Conservation (phyloP, 2,888 invertebrate species). For the Lydus trimaculatus region DNA sequence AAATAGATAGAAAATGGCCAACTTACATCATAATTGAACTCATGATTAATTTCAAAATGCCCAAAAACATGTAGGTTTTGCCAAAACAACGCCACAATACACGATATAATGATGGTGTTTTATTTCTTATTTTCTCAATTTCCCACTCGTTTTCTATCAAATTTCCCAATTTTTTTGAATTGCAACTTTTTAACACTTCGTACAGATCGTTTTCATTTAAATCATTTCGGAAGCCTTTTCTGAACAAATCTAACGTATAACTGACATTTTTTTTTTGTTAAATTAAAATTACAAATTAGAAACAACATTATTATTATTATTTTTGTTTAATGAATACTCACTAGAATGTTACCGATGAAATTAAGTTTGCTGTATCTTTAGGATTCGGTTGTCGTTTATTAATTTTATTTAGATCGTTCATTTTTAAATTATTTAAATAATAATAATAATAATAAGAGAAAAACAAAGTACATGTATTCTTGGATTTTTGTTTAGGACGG, state of each 20-base stretch:
- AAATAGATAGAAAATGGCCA: neutral
- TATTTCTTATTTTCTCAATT: constrained; percentile 36
- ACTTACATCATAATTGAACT: constrained; percentile 41
- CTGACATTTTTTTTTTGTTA: constrained; percentile 56
- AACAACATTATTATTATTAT: neutral
- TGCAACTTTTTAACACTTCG: constrained; percentile 61
- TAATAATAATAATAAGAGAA: neutral
- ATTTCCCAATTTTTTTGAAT: constrained; percentile 45
- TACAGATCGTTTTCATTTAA: constrained; percentile 70
- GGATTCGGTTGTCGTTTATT: constrained; percentile 23
- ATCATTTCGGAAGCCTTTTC: constrained; percentile 68
- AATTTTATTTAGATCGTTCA: constrained; percentile 24
- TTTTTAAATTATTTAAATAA: constrained; percentile 5
- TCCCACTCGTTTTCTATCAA: constrained; percentile 53
- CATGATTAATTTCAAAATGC: constrained; percentile 38
- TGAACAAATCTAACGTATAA: constrained; percentile 72
- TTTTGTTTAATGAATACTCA: constrained; percentile 19
- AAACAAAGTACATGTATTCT: neutral
- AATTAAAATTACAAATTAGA: too few species aligned
- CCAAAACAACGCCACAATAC: constrained; percentile 47
- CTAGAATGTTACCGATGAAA: constrained; percentile 26
- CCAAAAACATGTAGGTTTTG: constrained; percentile 38
- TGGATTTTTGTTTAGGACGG: neutral
- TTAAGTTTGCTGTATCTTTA: constrained; percentile 26
- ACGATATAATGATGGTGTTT: constrained; percentile 37